Evolutionary conservation across 2,113 vertebrate genomes (phyloP), one percentile per base, ranked within the genome.

Genomic region (Mobula birostris): DNA sequence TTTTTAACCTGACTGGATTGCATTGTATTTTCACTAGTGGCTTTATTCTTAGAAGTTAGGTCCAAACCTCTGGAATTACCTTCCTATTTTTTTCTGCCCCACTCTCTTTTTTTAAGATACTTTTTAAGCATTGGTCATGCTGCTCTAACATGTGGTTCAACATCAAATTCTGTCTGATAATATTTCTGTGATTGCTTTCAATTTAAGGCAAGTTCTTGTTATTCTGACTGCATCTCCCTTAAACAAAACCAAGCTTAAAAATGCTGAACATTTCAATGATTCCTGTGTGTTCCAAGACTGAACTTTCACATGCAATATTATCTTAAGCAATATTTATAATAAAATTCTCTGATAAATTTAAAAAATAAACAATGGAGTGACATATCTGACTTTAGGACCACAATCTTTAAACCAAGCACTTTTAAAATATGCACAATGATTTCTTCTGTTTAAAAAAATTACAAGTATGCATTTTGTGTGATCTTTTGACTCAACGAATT

Each of bases 381-480:
- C 72, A 93, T 36, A 48, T 93, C 68, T 74, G 91, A 93, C 70
- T 74, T 93, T 56, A 24, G 66, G 27, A 29, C 21, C 24, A 70
- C n/a, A 70, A n/a, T 70, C n/a, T 72, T 5, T 27, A 21, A 56
- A 70, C 3, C 27, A 74, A 56, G 91, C 0, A 48, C 3, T 29
- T 74, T 74, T 74, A 74, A 74, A 76, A 40, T 68, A 36, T 24
- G 9, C 17, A 48, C 8, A 27, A 48, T 27, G 21, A 7, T 72
- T 74, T 72, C 70, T 90, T 91, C 87, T 48, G 72, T 74, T 93
- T 92, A 24, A 14, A 93, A 36, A 76, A 74, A 97, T 7, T 97
- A 97, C 96, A 97, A 96, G 96, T 97, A 98, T 14, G 96, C 83
- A 95, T 97, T 96, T 94, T 97, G 96, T 0, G 95, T 94, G 78